These are phyloP conservation scores for Hydra vulgaris DNA, from an alignment of 30 jellyfish, hydroid and myxozoan species.

Conservation along the genomic window DNA sequence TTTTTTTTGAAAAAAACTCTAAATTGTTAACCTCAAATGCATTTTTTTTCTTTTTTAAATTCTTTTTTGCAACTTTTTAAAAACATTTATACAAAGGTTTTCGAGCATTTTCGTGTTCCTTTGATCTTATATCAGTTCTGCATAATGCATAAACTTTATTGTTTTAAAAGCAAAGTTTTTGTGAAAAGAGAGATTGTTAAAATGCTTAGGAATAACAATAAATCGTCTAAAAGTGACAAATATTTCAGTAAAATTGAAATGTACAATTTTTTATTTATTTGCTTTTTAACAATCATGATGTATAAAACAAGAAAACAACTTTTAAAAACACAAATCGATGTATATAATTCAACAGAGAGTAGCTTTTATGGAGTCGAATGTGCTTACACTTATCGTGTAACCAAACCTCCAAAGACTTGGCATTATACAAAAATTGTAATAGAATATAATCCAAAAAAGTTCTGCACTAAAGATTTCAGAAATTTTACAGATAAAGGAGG, in stretches of 20 bases:
- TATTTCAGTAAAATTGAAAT: not conserved
- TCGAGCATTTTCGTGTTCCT: too few relatives aligned
- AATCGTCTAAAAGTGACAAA: not conserved
- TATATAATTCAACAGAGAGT: not conserved
- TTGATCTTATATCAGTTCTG: not conserved
- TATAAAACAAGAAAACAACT: not conserved
- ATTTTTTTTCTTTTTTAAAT: too few relatives aligned
- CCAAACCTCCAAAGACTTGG: constrained; percentile 39
- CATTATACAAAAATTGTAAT: constrained; percentile 29
- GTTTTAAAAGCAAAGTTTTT: not conserved
- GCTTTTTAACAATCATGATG: not conserved
- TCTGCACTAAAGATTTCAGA: constrained; percentile 43
- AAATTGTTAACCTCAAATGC: too few relatives aligned
- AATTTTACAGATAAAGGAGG: constrained; percentile 34
- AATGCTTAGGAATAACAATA: too few relatives aligned
- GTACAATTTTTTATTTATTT: too few relatives aligned
- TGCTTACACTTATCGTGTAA: constrained; percentile 6
- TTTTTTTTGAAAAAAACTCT: too few relatives aligned
- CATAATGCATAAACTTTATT: not conserved
- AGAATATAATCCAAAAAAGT: constrained; percentile 37
- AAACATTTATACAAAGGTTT: too few relatives aligned
- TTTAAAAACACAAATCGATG: not conserved
- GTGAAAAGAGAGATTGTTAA: not conserved
- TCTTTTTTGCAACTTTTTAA: too few relatives aligned
- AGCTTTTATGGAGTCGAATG: not conserved